Evolutionary conservation across 1,140 invertebrate genomes (phyloP), one percentile per base, ranked within the genome.

Genomic region (Samia ricini): DNA sequence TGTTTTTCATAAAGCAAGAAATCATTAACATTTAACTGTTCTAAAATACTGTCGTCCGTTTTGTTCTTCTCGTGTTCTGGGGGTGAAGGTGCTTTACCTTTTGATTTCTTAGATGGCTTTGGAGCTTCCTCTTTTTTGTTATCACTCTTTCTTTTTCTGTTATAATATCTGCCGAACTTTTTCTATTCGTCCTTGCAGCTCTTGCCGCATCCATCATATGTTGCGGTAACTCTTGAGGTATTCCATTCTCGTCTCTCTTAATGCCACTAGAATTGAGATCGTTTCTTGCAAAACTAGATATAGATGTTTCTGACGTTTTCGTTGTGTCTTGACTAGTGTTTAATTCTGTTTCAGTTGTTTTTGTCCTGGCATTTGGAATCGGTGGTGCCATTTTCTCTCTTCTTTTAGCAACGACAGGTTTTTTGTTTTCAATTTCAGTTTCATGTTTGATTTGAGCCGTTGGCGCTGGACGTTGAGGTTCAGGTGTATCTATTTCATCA

Each of bases 41-140:
- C 85, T 54, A 90, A 59, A 48, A 88, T 88, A 49, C 82, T 90
- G 33, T 90, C 88, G 64, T 90, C 87, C 7, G 83, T 86, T 79
- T 84, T 85, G 66, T 84, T 87, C 72, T 80, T 83, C 24, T 84
- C 81, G 7, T 66, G 67, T 26, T 88, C 90, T 8, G 94, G 94
- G 1, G 94, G 94, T 0, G 92, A 93, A 1, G 95, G 95, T 10
- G 95, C 95, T 89, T 95, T 95, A 1, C 94, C 92, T 76, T 95
- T 95, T 20, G 92, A 92, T 71, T 93, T 95, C 61, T 94, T 94
- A 81, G 64, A 78, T 81, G 83, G 85, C 76, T 90, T 89, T 10
- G 88, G 85, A 50, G 81, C 81, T 69, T 92, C 92, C 20, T 91
- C 89, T 67, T 81, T 84, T 68, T 88, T 90, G n/a, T 71, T 63